Conservation (phyloP, 1,140 invertebrate species). For the Drosophila bifasciata region DNA sequence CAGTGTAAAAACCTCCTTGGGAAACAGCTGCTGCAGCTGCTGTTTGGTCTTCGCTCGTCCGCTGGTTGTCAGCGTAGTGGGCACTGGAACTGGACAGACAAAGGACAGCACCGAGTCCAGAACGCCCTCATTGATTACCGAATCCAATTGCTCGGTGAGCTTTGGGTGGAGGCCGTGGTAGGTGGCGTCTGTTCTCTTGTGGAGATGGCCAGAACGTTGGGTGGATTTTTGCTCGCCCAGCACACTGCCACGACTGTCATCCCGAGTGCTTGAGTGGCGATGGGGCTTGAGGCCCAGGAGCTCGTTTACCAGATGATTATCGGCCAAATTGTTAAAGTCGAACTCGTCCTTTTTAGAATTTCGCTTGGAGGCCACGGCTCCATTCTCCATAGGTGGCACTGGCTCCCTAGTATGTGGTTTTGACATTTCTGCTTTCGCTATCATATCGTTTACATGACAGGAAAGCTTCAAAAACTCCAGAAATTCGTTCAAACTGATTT, state of each 20-base stretch:
- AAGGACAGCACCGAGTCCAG: slow-evolving; percentile 91
- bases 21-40: slow-evolving; percentile 14
- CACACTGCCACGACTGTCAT: slow-evolving; percentile 30
- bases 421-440: slow-evolving; percentile 61
- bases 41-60: slow-evolving; percentile 42
- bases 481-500: slow-evolving; percentile 82
- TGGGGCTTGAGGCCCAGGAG: slow-evolving; percentile 49
- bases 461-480: slow-evolving; percentile 82
- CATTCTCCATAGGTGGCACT: slow-evolving; percentile 58
- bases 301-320: slow-evolving; percentile 69
- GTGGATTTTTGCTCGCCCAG: slow-evolving; percentile 27
- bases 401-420: slow-evolving; percentile 62
- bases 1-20: slow-evolving; percentile 19
- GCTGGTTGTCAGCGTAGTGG: slow-evolving; percentile 22
- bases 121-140: slow-evolving; percentile 90
- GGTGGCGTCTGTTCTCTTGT: slow-evolving; percentile 26
- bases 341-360: slow-evolving; percentile 62
- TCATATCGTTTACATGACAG: slow-evolving; percentile 83
- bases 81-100: slow-evolving; percentile 83
- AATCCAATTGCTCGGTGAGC: slow-evolving; percentile 74
- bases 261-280: slow-evolving; percentile 27
- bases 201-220: slow-evolving; percentile 38
- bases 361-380: slow-evolving; percentile 25
- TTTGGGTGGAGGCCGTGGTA: slow-evolving; percentile 71
- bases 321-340: slow-evolving; percentile 68